These are phyloP conservation scores for Nemotelus nigrinus DNA, from an alignment of 2,888 invertebrate genomes.

Conservation along the genomic window DNA sequence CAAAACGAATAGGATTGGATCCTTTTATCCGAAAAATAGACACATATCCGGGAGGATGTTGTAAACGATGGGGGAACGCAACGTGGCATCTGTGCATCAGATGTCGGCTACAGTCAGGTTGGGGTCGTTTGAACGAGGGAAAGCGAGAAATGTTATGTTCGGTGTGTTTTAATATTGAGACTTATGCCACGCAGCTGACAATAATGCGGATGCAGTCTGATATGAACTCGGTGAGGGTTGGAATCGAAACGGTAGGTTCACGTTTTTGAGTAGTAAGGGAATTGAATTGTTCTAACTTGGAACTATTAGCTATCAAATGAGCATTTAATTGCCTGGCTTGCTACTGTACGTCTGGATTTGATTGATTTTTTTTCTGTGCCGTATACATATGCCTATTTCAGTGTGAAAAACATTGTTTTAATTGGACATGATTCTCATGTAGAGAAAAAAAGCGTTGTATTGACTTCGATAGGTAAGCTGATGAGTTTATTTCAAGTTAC, in stretches of 20 bases:
- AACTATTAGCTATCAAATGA: constrained; percentile 46
- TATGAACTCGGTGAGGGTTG: constrained; percentile 53
- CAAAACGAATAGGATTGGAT: constrained; percentile 46
- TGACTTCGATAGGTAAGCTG: too few species aligned
- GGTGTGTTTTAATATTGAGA: constrained; percentile 64
- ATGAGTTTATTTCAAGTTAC: too few species aligned
- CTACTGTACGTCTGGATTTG: constrained; percentile 14
- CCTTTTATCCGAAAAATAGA: constrained; percentile 52
- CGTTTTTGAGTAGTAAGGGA: constrained; percentile 19
- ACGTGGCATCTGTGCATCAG: constrained; percentile 47
- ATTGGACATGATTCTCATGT: too few species aligned
- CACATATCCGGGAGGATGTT: constrained; percentile 50
- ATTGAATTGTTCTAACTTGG: constrained; percentile 2
- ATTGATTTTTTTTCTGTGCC: constrained; percentile 38
- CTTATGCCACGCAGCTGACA: constrained; percentile 62
- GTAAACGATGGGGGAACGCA: constrained; percentile 31
- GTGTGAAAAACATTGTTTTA: too few species aligned
- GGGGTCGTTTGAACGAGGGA: constrained; percentile 47
- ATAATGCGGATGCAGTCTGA: constrained; percentile 60
- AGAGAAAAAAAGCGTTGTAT: too few species aligned
- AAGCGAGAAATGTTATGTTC: constrained; percentile 49
- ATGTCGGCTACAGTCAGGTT: constrained; percentile 23
- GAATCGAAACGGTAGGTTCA: not conserved
- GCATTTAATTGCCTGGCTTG: constrained; percentile 46
- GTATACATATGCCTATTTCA: too few species aligned